Evolutionary conservation across 2,888 invertebrate species (phyloP).

Genomic region (Leptinotarsa tumamoca): DNA sequence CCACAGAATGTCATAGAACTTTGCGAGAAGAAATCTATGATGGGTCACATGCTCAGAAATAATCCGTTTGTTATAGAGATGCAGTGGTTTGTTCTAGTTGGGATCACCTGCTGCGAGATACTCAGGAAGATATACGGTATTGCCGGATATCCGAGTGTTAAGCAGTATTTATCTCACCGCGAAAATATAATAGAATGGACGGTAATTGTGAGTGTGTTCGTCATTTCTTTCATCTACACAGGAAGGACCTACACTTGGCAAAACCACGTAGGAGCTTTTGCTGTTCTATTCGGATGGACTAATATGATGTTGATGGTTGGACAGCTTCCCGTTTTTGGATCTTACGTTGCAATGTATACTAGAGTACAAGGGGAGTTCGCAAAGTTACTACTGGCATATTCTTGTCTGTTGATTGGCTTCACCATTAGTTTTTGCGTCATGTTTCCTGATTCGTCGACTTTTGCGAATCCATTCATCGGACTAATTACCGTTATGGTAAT

Average conservation of each 20-base stretch:
- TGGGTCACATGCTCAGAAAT: slow-evolving; percentile 80
- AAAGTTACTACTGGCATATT: slow-evolving; percentile 86
- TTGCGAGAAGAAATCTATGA: slow-evolving; percentile 82
- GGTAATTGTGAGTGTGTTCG: slow-evolving; percentile 85
- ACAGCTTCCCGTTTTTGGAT: slow-evolving; percentile 87
- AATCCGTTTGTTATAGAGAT: slow-evolving; percentile 84
- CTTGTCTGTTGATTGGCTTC: slow-evolving; percentile 86
- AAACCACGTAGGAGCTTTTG: slow-evolving; percentile 88
- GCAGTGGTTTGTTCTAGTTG: slow-evolving; percentile 86
- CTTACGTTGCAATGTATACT: slow-evolving; percentile 92
- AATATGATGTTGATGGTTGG: slow-evolving; percentile 93
- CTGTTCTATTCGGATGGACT: slow-evolving; percentile 88
- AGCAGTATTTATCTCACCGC: slow-evolving; percentile 84
- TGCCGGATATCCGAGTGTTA: slow-evolving; percentile 84
- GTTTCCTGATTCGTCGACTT: slow-evolving; percentile 84
- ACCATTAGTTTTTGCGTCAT: slow-evolving; percentile 90
- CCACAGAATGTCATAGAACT: slow-evolving; percentile 80
- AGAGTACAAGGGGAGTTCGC: slow-evolving; percentile 89
- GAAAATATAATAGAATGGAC: slow-evolving; percentile 92
- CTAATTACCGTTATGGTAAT: slow-evolving; percentile 87
- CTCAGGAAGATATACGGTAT: slow-evolving; percentile 85
- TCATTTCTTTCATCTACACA: slow-evolving; percentile 85
- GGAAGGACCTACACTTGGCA: slow-evolving; percentile 85
- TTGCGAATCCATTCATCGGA: slow-evolving; percentile 86
- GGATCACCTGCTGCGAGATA: slow-evolving; percentile 84